Evolutionary conservation across 2,888 invertebrate species (phyloP), one percentile per base, ranked within the genome.

Genomic region (Steinernema hermaphroditum): DNA sequence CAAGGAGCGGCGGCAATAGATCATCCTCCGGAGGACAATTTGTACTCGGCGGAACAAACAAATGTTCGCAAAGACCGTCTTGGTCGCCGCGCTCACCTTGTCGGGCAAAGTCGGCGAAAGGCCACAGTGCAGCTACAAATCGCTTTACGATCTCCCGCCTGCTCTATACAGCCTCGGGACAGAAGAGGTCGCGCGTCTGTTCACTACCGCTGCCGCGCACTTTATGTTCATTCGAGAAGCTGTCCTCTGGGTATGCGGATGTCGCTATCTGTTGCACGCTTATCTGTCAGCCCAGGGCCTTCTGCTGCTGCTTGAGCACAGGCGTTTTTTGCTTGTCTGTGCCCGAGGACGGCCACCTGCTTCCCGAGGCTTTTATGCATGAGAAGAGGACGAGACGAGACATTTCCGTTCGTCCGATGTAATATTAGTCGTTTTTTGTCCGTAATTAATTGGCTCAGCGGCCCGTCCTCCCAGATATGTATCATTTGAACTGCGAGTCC

Each of bases 81-180:
- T 37, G 6, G 37, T 8, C 37, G 12, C 37, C 12, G 62, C 62
- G 32, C 46, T 37, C 37, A 37, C 37, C 46, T 46, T 46, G 46
- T 46, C 46, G 62, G 62, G 62, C 62, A 32, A 6, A 29, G 62
- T 62, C 16, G 62, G 32, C 62, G 32, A 62, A 54, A 62, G 62
- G 62, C 62, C 62, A 32, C 29, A 29, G 32, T 16, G 62, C 32
- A 19, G 62, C 62, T 62, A 62, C 62, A 62, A 62, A 62, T 62
- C 62, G 62, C 62, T 62, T 62, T 62, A 62, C 62, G 62, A 62
- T 62, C 62, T 62, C 32, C 29, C 32, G 62, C 34, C 62, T 62
- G 62, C 27, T 32, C 27, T 62, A 62, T 62, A 62, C 34, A 32
- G 62, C 62, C 62, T 32, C 8, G 62, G 27, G 62, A 32, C 62